Conservation (phyloP, 1,140 invertebrate species). For the Pantala flavescens region DNA sequence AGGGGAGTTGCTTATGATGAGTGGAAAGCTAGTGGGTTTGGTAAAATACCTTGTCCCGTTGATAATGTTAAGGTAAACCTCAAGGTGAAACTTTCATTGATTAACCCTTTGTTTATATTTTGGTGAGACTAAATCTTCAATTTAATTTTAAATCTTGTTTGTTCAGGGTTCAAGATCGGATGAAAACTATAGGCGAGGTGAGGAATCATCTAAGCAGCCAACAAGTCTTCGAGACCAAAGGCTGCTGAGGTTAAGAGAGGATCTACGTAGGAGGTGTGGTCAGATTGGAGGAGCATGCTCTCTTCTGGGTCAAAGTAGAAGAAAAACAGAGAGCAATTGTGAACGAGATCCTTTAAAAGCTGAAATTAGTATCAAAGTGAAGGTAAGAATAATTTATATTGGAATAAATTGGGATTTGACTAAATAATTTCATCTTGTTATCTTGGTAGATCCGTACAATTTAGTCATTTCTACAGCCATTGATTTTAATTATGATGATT, state of each 20-base stretch:
- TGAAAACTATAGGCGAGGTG: not conserved
- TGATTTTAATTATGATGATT: too few species aligned
- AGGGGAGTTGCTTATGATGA: not conserved
- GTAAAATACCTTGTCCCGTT: not conserved
- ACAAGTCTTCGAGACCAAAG: not conserved
- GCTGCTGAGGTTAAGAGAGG: not conserved
- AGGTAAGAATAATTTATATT: not conserved
- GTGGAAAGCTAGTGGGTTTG: not conserved
- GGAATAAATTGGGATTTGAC: too few species aligned
- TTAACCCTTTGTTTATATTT: not conserved
- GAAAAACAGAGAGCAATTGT: not conserved
- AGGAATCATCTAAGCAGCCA: not conserved
- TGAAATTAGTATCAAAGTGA: not conserved
- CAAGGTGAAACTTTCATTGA: not conserved
- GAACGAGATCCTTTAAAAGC: not conserved
- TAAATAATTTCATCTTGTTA: too few species aligned
- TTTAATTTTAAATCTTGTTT: not conserved
- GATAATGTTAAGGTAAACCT: not conserved
- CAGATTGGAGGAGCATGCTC: not conserved
- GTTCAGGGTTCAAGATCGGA: not conserved
- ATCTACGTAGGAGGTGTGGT: slow-evolving; percentile 29
- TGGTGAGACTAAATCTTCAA: too few species aligned
- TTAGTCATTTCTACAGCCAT: too few species aligned
- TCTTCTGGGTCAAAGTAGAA: slow-evolving; percentile 4
- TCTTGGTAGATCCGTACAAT: too few species aligned